Evolutionary conservation across 2,113 vertebrate species (phyloP).

Genomic region (Rhea pennata): DNA sequence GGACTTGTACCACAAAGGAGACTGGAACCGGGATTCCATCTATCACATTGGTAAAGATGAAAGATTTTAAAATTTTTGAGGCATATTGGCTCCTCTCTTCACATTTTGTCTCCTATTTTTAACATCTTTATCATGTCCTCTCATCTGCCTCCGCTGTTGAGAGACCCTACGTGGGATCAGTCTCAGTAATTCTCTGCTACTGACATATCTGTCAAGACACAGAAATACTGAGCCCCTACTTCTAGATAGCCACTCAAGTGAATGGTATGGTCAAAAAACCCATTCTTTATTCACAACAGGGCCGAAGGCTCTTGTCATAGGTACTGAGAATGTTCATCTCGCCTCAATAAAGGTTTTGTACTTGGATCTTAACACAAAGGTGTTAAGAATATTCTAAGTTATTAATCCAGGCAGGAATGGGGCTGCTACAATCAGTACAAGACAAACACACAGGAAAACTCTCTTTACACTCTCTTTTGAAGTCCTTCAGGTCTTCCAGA

Average conservation of each 20-base stretch:
- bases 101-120: neutral
- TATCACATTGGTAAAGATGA: neutral
- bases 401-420: neutral
- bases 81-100: neutral
- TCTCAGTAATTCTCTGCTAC: neutral
- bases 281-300: neutral
- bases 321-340: neutral
- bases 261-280: neutral
- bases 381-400: neutral
- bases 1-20: neutral
- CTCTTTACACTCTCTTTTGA: neutral
- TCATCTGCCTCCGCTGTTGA: neutral
- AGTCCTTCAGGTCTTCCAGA: neutral
- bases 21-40: neutral
- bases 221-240: neutral
- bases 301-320: neutral
- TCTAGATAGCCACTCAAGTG: neutral
- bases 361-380: neutral
- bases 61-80: neutral
- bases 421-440: neutral
- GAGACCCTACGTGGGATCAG: neutral
- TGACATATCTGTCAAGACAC: neutral
- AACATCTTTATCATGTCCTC: neutral
- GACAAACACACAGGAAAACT: neutral
- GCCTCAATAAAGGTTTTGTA: neutral